phyloP scores from a whole-genome alignment of 2,888 invertebrate species.

The Scaptodrosophila latifasciaeformis region DNA sequence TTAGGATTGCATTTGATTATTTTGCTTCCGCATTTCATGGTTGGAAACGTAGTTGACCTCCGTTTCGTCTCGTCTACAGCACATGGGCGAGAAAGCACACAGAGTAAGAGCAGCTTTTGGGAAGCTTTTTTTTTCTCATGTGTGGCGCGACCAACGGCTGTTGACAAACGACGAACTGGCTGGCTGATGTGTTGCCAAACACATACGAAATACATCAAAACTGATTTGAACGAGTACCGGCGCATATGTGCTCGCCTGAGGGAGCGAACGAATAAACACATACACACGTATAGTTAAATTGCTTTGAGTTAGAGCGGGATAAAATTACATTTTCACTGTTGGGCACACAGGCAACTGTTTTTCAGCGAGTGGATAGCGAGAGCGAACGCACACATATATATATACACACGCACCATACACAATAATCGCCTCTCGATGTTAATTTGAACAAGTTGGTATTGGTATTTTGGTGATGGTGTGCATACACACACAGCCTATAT shows the following conservation, averaged over 20 bases:
- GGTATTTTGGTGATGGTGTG: conserved; percentile 41
- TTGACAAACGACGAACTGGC: too few species aligned
- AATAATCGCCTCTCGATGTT: conserved; percentile 11
- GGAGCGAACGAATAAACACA: conserved; percentile 1
- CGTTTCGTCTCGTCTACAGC: background rate
- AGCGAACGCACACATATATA: conserved; percentile 38
- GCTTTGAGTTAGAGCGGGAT: conserved; percentile 7
- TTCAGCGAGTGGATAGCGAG: conserved; percentile 42
- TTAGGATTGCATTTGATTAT: conserved; percentile 1
- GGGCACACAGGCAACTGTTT: conserved; percentile 31
- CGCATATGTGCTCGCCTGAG: background rate
- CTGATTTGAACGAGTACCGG: background rate
- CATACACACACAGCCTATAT: conserved; percentile 47
- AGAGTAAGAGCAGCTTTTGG: too few species aligned
- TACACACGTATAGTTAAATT: background rate
- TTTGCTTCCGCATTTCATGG: conserved; percentile 55
- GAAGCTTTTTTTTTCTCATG: too few species aligned
- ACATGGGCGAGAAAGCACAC: conserved; percentile 18
- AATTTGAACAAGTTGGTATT: background rate
- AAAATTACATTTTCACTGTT: conserved; percentile 47
- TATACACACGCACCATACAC: conserved; percentile 11
- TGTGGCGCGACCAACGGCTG: too few species aligned
- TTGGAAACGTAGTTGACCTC: conserved; percentile 19
- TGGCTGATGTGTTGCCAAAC: background rate
- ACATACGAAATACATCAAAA: background rate